phyloP scores from a whole-genome alignment of 2,797 vertebrate genomes.

The Danio jaintianensis region DNA sequence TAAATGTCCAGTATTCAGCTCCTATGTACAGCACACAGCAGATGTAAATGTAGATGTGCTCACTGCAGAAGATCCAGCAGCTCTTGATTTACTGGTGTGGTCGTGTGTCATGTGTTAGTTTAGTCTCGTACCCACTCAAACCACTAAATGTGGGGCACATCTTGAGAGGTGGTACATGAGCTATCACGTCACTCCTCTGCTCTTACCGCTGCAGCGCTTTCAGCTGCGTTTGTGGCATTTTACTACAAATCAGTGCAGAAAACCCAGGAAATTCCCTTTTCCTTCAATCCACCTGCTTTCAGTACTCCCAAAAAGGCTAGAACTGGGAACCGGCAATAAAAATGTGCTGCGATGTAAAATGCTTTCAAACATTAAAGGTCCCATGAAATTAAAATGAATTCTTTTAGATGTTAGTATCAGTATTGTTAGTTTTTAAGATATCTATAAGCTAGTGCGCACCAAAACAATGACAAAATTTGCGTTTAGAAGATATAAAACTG shows the following conservation, averaged over 20 bases:
- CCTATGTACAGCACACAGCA: too few relatives aligned
- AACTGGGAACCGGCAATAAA: neutral
- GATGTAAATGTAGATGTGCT: conserved; percentile 32
- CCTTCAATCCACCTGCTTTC: conserved; percentile 1
- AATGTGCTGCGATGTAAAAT: too few relatives aligned
- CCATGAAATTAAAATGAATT: too few relatives aligned
- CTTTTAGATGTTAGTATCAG: too few relatives aligned
- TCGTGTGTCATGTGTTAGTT: conserved; percentile 76
- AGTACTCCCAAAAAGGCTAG: neutral
- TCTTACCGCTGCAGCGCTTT: conserved; percentile 32
- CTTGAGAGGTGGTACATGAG: conserved; percentile 71
- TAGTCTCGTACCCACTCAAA: conserved; percentile 80
- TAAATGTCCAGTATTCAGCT: neutral
- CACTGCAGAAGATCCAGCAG: conserved; percentile 72
- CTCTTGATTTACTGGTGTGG: conserved; percentile 77
- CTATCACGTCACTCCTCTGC: conserved; percentile 62
- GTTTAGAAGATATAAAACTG: too few relatives aligned
- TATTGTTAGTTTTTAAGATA: too few relatives aligned
- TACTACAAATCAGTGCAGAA: conserved; percentile 14
- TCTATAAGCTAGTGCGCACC: too few relatives aligned
- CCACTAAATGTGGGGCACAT: conserved; percentile 78
- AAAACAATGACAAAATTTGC: too few relatives aligned
- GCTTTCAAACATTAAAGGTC: too few relatives aligned
- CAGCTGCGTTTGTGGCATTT: conserved; percentile 41
- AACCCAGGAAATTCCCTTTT: neutral